phyloP scores from a whole-genome alignment of 2,113 vertebrate genomes.

The Perca flavescens region DNA sequence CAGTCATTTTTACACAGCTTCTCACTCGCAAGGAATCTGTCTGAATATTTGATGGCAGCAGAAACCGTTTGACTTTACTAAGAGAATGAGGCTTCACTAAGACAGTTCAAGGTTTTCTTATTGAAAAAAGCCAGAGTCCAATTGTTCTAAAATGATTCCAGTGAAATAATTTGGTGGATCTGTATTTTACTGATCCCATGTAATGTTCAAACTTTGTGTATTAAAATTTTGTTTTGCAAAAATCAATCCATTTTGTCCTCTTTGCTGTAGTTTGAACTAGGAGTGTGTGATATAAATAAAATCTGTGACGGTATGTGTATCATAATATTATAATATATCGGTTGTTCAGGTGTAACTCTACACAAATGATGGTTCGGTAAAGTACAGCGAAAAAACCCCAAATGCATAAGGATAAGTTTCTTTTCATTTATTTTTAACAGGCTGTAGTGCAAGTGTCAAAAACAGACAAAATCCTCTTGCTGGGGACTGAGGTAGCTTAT shows the following conservation, averaged over 20 bases:
- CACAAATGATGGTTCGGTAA: not conserved
- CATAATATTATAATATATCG: not conserved
- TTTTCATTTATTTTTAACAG: too few relatives aligned
- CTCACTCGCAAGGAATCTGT: constrained; percentile 69
- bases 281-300: not conserved
- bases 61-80: constrained; percentile 27
- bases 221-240: not conserved
- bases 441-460: not conserved
- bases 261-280: not conserved
- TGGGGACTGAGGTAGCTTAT: not conserved
- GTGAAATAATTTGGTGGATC: not conserved
- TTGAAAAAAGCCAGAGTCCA: not conserved
- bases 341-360: not conserved
- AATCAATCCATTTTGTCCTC: not conserved
- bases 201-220: not conserved
- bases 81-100: constrained; percentile 16
- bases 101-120: not conserved
- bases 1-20: constrained; percentile 73
- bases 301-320: not conserved
- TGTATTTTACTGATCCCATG: not conserved
- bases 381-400: too few relatives aligned
- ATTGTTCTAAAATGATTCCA: not conserved
- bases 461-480: not conserved
- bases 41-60: constrained; percentile 80
- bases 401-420: too few relatives aligned